phyloP scores from a whole-genome alignment of 1,140 invertebrate genomes.

The Antheraea pernyi region DNA sequence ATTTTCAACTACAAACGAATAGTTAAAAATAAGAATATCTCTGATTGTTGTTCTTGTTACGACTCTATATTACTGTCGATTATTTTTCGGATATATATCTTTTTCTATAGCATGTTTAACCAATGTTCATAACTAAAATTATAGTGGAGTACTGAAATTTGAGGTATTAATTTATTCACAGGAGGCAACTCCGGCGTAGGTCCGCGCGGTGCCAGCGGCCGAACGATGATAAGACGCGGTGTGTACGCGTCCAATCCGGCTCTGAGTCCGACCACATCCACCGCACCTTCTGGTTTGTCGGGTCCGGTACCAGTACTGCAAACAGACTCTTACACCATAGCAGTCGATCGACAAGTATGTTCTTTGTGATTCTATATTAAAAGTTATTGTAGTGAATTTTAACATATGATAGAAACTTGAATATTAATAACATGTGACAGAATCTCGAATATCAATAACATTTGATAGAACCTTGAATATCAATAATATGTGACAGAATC shows the following conservation, averaged over 20 bases:
- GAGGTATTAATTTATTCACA: not conserved
- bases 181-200: slow-evolving; percentile 18
- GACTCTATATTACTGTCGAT: too few species aligned
- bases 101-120: not conserved
- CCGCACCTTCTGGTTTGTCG: slow-evolving; percentile 15
- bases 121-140: not conserved
- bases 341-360: slow-evolving; percentile 19
- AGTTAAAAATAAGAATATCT: too few species aligned
- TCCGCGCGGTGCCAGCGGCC: slow-evolving; percentile 24
- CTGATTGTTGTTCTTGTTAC: too few species aligned
- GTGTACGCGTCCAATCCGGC: slow-evolving; percentile 75
- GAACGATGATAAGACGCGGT: slow-evolving; percentile 50
- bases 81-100: too few species aligned
- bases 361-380: too few species aligned
- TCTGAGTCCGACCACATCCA: slow-evolving; percentile 55
- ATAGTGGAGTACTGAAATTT: not conserved
- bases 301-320: slow-evolving; percentile 11
- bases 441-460: too few species aligned
- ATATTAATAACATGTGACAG: too few species aligned
- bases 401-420: too few species aligned
- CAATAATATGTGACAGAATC: too few species aligned
- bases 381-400: too few species aligned
- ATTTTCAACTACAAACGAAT: too few species aligned
- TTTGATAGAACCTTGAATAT: too few species aligned
- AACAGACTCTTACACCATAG: slow-evolving; percentile 46